These are phyloP conservation scores for Sebastes iracundus DNA, from an alignment of 2,797 vertebrate species.

Conservation along the genomic window DNA sequence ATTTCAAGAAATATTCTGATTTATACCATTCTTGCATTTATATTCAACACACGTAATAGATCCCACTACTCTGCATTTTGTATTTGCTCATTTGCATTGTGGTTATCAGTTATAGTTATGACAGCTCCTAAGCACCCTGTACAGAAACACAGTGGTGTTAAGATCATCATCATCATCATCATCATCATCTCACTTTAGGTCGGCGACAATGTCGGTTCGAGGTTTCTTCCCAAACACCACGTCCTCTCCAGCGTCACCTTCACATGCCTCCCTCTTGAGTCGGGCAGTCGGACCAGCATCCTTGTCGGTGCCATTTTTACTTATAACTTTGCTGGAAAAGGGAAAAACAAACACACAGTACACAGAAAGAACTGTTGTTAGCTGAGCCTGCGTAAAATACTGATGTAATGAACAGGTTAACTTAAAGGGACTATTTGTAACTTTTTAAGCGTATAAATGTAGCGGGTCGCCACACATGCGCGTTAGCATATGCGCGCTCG, in stretches of 20 bases:
- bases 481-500: no score
- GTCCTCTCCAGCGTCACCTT: conserved; percentile 83
- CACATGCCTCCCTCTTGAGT: conserved; percentile 83
- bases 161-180: conserved; percentile 10
- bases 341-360: background rate
- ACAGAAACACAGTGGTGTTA: background rate
- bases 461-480: no score
- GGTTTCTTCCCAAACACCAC: conserved; percentile 86
- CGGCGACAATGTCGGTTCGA: conserved; percentile 83
- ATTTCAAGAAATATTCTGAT: no score
- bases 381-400: background rate
- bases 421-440: no score
- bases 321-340: conserved; percentile 76
- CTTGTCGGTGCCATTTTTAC: conserved; percentile 66
- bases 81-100: no score
- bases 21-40: no score
- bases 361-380: background rate
- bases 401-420: background rate
- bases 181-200: conserved; percentile 85
- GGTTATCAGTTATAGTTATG: background rate
- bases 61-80: no score
- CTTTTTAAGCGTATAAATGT: no score
- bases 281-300: conserved; percentile 59
- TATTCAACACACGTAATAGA: no score
- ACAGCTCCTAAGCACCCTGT: background rate